A percentile compares a stretch with the other conserved stretches of the same genome.
phyloP scores from a whole-genome alignment of 2,113 vertebrate species.

The Rutilus rutilus region DNA sequence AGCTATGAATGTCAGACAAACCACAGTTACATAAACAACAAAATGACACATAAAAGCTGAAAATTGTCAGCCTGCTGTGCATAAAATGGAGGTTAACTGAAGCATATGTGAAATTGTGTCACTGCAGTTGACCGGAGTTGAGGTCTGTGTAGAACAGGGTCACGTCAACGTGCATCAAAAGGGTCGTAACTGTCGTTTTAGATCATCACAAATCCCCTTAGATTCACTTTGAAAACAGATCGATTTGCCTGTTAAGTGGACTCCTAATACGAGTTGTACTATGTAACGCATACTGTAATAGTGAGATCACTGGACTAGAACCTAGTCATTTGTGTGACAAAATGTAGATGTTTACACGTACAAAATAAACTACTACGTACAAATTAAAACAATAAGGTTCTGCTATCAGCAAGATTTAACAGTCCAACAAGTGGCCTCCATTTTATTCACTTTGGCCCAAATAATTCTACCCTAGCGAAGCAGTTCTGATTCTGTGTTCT shows the following conservation, averaged over 20 bases:
- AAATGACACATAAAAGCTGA: conserved; percentile 49
- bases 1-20: conserved; percentile 35
- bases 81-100: conserved; percentile 31
- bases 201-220: conserved; percentile 44
- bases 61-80: conserved; percentile 21
- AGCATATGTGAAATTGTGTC: conserved; percentile 42
- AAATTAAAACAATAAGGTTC: conserved; percentile 34
- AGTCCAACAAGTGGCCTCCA: conserved; percentile 45
- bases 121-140: conserved; percentile 24
- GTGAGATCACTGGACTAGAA: conserved; percentile 44
- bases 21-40: conserved; percentile 40
- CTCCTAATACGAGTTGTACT: conserved; percentile 21
- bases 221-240: conserved; percentile 48
- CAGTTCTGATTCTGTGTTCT: conserved; percentile 55
- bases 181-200: conserved; percentile 9
- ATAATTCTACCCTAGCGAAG: conserved; percentile 52
- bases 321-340: conserved; percentile 19
- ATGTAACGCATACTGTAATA: conserved; percentile 47
- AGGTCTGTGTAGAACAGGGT: conserved; percentile 23
- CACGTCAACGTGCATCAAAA: conserved; percentile 5
- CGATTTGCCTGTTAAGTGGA: conserved; percentile 12
- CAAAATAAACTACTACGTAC: conserved; percentile 15
- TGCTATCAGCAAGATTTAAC: conserved; percentile 48
- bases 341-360: neutral
- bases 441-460: conserved; percentile 51